These are phyloP conservation scores for Altica lythri DNA, from an alignment of 2,888 invertebrate species.

Conservation along the genomic window DNA sequence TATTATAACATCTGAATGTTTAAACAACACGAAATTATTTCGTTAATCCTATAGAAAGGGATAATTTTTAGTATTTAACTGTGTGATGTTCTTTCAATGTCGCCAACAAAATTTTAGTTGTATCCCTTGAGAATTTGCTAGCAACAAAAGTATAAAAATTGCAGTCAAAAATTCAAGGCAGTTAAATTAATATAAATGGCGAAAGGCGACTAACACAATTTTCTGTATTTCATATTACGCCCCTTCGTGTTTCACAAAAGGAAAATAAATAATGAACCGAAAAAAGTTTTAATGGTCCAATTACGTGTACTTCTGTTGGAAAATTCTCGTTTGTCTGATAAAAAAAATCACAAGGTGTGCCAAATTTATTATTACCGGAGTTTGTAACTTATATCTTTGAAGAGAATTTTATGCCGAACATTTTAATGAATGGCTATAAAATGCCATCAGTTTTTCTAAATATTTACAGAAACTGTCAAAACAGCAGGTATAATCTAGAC, in stretches of 20 bases:
- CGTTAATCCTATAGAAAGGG: too few species aligned
- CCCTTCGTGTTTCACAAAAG: constrained; percentile 28
- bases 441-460: too few species aligned
- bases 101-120: not conserved
- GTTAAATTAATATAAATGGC: constrained; percentile 34
- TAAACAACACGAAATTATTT: too few species aligned
- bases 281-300: constrained; percentile 36
- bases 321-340: constrained; percentile 28
- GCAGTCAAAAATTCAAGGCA: constrained; percentile 31
- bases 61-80: too few species aligned
- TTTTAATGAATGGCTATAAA: constrained; percentile 15
- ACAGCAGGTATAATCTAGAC: too few species aligned
- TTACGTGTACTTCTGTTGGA: constrained; percentile 28
- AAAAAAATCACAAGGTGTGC: constrained; percentile 26
- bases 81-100: too few species aligned
- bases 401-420: constrained; percentile 24
- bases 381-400: constrained; percentile 15
- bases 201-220: constrained; percentile 33
- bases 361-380: constrained; percentile 24
- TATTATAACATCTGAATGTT: too few species aligned
- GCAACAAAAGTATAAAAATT: constrained; percentile 27
- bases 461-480: too few species aligned
- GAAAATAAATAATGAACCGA: constrained; percentile 31
- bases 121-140: constrained; percentile 5
- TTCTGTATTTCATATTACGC: constrained; percentile 30